Evolutionary conservation across 2,797 vertebrate species (phyloP), one percentile per base, ranked within the genome.

Genomic region (Xerus rutilus): DNA sequence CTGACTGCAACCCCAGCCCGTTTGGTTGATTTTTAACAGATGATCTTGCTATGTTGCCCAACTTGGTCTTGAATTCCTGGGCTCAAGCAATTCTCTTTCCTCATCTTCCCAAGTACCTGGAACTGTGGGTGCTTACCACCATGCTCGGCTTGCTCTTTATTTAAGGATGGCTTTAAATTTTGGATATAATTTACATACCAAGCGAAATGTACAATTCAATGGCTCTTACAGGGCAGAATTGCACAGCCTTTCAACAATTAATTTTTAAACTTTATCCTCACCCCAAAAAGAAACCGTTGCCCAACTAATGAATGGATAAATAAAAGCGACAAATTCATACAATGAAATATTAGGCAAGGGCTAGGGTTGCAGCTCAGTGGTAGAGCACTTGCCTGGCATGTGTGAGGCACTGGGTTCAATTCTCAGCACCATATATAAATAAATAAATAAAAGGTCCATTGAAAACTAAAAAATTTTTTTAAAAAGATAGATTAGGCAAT

Each of bases 191-290:
- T 92, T 76, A 84, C 28, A 65, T 30, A 3, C 30, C 35, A 59
- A n/a, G n/a, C 76, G 59, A 69, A 52, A 2, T 5, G 1, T 54
- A 45, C 15, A 64, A 30, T 82, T 88, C 82, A 67, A n/a, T 69
- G 72, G 18, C 47, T 92, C 91, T 62, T 82, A 49, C 35, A 39
- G 69, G 81, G n/a, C 11, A 79, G 86, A 91, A 43, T 11, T 74
- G 67, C 39, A 1, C 9, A 69, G n/a, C 35, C 20, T 5, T 65
- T 30, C 23, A 18, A 78, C 7, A 18, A 43, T 47, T 49, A 43
- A 43, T 32, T 85, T 89, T 72, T 86, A n/a, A 86, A 76, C 67
- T 82, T 77, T 85, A 87, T 62, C 20, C 52, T 90, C 65, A 72
- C 7, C 28, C 57, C 21, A 13, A 65, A 81, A 91, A 77, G 74